Evolutionary conservation across 1,140 invertebrate genomes (phyloP).

Genomic region (Diachasma alloeum): DNA sequence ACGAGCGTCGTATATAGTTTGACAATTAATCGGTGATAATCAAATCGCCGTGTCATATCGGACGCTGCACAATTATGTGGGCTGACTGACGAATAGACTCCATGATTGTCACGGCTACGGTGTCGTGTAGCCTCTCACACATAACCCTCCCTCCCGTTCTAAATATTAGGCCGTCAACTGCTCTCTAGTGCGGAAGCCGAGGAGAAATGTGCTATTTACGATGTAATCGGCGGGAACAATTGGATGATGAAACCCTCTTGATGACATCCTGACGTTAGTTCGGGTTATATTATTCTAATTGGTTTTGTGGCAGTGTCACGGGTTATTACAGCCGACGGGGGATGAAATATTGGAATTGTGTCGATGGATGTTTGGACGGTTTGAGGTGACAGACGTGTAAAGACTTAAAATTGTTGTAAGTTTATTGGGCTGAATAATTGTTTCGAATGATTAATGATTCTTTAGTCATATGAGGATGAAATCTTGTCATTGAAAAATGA

Average conservation of each 20-base stretch:
- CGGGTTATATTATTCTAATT: background rate
- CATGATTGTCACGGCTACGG: background rate
- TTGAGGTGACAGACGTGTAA: too few species aligned
- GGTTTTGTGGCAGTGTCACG: background rate
- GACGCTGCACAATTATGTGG: background rate
- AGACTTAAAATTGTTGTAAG: too few species aligned
- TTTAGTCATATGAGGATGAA: too few species aligned
- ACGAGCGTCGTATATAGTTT: background rate
- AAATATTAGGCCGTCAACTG: background rate
- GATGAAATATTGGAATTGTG: too few species aligned
- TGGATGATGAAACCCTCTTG: background rate
- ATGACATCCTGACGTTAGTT: background rate
- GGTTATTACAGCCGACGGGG: too few species aligned
- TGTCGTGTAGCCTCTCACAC: background rate
- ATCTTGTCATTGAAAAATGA: too few species aligned
- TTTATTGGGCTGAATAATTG: too few species aligned
- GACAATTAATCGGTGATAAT: background rate
- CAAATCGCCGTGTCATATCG: background rate
- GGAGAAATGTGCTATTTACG: conserved; percentile 26
- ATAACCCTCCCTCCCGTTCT: background rate
- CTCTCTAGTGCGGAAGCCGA: background rate
- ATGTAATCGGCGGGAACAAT: conserved; percentile 40
- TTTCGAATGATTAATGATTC: too few species aligned
- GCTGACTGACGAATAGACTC: background rate
- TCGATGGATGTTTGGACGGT: too few species aligned